Evolutionary conservation across 2,888 invertebrate species (phyloP), one percentile per base, ranked within the genome.

Genomic region (Chloromyia formosa): DNA sequence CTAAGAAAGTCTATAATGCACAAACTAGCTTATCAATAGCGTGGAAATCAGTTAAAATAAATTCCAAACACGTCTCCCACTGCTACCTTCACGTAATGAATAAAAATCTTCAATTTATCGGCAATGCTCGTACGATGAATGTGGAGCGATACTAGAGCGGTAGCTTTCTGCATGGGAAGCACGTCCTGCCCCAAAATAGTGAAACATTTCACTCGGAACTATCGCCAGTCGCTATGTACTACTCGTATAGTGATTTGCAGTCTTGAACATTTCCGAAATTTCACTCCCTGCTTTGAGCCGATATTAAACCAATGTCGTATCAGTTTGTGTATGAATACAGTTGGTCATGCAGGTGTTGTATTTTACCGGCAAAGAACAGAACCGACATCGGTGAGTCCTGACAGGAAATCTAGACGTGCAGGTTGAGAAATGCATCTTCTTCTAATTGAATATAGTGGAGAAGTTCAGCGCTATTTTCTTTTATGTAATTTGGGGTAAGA

Each of bases 81-180:
- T 62, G 40, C 53, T 54, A 69, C 14, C 68, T 69, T 53, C 68
- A 69, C 68, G 68, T 69, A 69, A 54, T 69, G 68, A 69, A 69
- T 69, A 27, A 69, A n/a, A 69, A 45, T 69, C 66, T 69, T 14
- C 18, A 53, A 23, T 53, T 53, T 53, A 69, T 69, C 53, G 16
- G 68, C 20, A 35, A 4, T 5, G 12, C 49, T n/a, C 10, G 49
- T 1, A 27, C 61, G 14, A 40, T 35, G 27, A 7, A 35, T 7
- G 27, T 35, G 27, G 2, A 56, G 56, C 56, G 10, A 56, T 18
- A 22, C 20, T 20, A 40, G 62, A 40, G 20, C 1, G 10, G 16
- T 10, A 40, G 1, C 3, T 62, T 62, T 49, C 53, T 27, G 53
- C 23, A 69, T 69, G 53, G 14, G 14, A 14, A 23, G 68, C 68